Conservation (phyloP, 2,888 invertebrate species). For the Bombylius discolor region DNA sequence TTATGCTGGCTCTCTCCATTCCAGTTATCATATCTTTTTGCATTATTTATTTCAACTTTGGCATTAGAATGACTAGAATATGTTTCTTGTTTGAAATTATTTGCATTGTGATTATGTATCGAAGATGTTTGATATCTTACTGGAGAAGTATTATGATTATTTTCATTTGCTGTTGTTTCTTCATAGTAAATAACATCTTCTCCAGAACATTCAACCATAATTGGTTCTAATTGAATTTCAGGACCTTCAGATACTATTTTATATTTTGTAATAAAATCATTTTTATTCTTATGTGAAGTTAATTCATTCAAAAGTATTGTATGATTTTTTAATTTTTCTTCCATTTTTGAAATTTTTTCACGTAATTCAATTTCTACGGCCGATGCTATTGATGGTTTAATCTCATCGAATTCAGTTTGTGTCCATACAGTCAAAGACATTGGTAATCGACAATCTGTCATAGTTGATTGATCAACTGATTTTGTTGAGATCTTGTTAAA, state of each 20-base stretch:
- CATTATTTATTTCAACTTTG: too few species aligned
- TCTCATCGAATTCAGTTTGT: constrained; percentile 21
- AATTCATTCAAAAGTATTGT: constrained; percentile 10
- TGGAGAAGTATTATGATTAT: not conserved
- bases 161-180: not conserved
- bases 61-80: too few species aligned
- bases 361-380: constrained; percentile 16
- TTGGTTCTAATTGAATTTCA: constrained; percentile 16
- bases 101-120: not conserved
- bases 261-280: constrained; percentile 17
- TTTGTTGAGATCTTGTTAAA: too few species aligned
- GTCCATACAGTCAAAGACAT: constrained; percentile 25
- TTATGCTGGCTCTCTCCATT: too few species aligned
- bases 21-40: too few species aligned
- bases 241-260: constrained; percentile 19
- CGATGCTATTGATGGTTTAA: constrained; percentile 15
- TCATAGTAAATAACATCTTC: constrained; percentile 14
- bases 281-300: not conserved
- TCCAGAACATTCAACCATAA: constrained; percentile 24
- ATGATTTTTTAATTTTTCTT: constrained; percentile 22
- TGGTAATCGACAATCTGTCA: constrained; percentile 9
- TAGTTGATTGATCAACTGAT: not conserved
- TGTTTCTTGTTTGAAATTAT: not conserved
- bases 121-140: too few species aligned
- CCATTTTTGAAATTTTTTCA: constrained; percentile 22